Base-by-base conservation (phyloP, 1,140 invertebrate species). In the Drosophila tsacasi region DNA sequence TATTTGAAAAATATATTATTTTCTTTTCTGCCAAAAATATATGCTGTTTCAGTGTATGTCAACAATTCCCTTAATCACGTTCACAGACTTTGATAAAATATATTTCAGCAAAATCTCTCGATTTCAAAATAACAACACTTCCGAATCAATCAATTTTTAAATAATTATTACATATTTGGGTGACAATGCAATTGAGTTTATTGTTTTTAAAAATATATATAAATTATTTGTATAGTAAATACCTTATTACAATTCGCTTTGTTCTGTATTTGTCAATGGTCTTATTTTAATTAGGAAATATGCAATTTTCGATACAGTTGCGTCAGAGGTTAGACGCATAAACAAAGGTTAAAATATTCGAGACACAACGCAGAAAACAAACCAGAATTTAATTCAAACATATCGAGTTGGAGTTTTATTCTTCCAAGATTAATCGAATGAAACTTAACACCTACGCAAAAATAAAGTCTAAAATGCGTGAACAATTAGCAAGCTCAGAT, bases 181-280 rank as follows among this genome's bases (percentile, higher is more conserved):
- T 77, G 54, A 69, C 76, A 65, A 67, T 79, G 69, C 47, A 79
- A 61, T 68, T 47, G 62, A 74, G 67, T 80, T 82, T 74, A 74
- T 85, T 84, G 32, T 54, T 35, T 78, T 52, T 40, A 77, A 50
- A 77, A 71, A 75, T 67, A 89, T 66, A 64, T 82, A 84, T 79
- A 89, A 89, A 78, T 83, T 71, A 83, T 66, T 81, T 32, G 68
- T 80, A 89, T 81, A 64, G 73, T 82, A 65, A 83, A 69, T 79
- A 83, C 71, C 73, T 81, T 83, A 87, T 67, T n/a, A 39, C 80
- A 86, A 83, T 81, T 83, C 60, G 50, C 72, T 73, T 78, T 62
- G 80, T 74, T 55, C 15, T 55, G 13, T 55, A 23, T 37, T 37
- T 35, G 65, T 32, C 87, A 89, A 81, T 79, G 80, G 69, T 66